These are phyloP conservation scores for Corticium candelabrum DNA, from an alignment of 37 sponge, comb jelly and placozoan genomes.

Conservation along the genomic window DNA sequence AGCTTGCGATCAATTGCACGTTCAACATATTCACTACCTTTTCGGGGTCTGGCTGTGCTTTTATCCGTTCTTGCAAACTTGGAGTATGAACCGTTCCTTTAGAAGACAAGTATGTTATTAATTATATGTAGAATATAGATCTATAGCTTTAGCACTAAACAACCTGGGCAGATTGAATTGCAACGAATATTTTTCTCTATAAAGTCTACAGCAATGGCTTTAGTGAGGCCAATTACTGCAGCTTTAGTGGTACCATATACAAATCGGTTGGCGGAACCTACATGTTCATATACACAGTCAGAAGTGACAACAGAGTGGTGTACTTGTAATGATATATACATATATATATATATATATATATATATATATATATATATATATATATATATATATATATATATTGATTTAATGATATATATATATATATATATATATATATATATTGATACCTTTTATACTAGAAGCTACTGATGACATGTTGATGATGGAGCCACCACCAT, in stretches of 20 bases:
- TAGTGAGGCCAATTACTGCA: conserved; percentile 69
- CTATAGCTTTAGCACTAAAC: too few relatives aligned
- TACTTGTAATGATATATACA: too few relatives aligned
- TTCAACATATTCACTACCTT: conserved; percentile 6
- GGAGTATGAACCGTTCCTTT: conserved; percentile 67
- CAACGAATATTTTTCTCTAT: not conserved
- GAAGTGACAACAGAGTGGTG: not conserved
- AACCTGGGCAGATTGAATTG: not conserved
- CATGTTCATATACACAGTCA: not conserved
- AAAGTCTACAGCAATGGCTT: conserved; percentile 30
- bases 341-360: too few relatives aligned
- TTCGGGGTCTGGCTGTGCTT: conserved; percentile 29
- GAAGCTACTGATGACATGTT: conserved; percentile 73
- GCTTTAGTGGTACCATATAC: conserved; percentile 71
- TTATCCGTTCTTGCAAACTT: conserved; percentile 48
- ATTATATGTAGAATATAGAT: too few relatives aligned
- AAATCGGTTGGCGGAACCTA: conserved; percentile 52
- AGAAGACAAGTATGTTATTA: not conserved
- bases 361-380: too few relatives aligned
- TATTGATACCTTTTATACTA: conserved; percentile 35
- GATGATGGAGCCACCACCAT: conserved; percentile 49
- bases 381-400: too few relatives aligned
- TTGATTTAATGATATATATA: too few relatives aligned
- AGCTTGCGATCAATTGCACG: not conserved
- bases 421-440: too few relatives aligned